Percentiles rank a stretch among this genome's conserved stretches.
Evolutionary conservation across 2,113 vertebrate genomes (phyloP).

Genomic region (Chrysemys picta): DNA sequence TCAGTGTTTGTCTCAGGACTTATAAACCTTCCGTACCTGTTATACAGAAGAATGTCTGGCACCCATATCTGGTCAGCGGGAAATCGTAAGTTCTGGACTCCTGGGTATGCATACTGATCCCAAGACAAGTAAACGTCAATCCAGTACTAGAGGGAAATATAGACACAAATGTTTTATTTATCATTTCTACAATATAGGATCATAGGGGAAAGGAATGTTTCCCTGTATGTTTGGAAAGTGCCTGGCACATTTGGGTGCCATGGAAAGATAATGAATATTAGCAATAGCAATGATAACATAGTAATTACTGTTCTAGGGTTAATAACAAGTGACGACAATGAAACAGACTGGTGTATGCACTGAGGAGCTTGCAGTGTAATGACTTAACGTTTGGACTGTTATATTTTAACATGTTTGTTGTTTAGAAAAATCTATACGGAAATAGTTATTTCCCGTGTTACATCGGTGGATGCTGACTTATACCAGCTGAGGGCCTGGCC

Average conservation of each 20-base stretch:
- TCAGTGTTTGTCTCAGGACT: accelerated
- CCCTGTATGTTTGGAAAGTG: neutral
- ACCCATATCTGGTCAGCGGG: slow-evolving; percentile 89
- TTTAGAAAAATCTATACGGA: neutral
- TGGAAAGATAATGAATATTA: neutral
- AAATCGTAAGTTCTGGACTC: slow-evolving; percentile 89
- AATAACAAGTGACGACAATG: neutral
- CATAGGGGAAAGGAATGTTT: neutral
- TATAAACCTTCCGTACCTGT: slow-evolving; percentile 81
- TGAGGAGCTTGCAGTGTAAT: neutral
- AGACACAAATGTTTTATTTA: neutral
- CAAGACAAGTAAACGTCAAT: slow-evolving; percentile 88
- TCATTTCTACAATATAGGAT: neutral
- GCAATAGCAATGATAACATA: neutral
- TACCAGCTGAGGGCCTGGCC: neutral
- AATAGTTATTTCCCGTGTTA: too few relatives aligned
- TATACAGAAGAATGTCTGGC: slow-evolving; percentile 92
- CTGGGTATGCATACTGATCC: slow-evolving; percentile 86
- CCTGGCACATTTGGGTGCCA: neutral
- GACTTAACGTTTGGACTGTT: neutral
- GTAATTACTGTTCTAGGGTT: neutral
- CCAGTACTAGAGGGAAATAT: slow-evolving; percentile 81
- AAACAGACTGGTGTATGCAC: neutral
- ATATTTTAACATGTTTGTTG: neutral
- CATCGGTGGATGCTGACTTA: neutral